A percentile compares a stretch with the other conserved stretches of the same genome.
phyloP scores from a whole-genome alignment of 1,140 invertebrate genomes.

The Lordiphosa stackelbergi region DNA sequence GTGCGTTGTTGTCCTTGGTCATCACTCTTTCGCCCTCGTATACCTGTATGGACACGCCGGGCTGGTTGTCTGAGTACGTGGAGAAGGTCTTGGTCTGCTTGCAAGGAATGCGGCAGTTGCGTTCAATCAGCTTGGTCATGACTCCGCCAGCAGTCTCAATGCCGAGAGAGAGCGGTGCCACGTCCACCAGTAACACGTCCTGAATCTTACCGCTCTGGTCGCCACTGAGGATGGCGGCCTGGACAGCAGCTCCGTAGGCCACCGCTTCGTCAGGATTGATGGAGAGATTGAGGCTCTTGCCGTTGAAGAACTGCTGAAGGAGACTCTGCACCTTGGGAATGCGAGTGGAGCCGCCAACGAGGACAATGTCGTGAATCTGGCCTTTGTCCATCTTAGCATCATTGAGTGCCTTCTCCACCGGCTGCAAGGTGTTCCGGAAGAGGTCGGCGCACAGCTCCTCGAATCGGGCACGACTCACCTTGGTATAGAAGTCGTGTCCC shows the following conservation, averaged over 20 bases:
- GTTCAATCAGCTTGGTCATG: constrained; percentile 83
- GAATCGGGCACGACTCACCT: constrained; percentile 88
- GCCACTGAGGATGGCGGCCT: constrained; percentile 87
- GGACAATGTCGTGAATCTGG: constrained; percentile 82
- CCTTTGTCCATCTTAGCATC: constrained; percentile 87
- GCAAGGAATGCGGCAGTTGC: constrained; percentile 82
- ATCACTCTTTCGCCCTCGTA: constrained; percentile 85
- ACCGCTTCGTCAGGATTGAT: constrained; percentile 90
- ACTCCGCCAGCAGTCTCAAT: constrained; percentile 81
- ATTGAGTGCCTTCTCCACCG: constrained; percentile 85
- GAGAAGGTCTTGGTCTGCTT: constrained; percentile 83
- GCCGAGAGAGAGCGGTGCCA: constrained; percentile 80
- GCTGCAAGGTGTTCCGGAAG: constrained; percentile 83
- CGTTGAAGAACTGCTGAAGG: constrained; percentile 82
- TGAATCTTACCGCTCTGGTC: constrained; percentile 86
- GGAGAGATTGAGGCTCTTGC: constrained; percentile 83
- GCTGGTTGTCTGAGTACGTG: constrained; percentile 85
- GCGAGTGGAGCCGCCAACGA: constrained; percentile 82
- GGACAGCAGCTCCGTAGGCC: constrained; percentile 84
- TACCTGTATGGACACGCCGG: constrained; percentile 83
- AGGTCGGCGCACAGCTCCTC: constrained; percentile 93
- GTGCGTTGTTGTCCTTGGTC: constrained; percentile 86
- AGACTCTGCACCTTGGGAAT: constrained; percentile 83
- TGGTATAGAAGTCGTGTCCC: constrained; percentile 91
- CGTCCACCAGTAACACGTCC: constrained; percentile 80